phyloP scores from a whole-genome alignment of 2,113 vertebrate species.

The Poecile atricapillus region DNA sequence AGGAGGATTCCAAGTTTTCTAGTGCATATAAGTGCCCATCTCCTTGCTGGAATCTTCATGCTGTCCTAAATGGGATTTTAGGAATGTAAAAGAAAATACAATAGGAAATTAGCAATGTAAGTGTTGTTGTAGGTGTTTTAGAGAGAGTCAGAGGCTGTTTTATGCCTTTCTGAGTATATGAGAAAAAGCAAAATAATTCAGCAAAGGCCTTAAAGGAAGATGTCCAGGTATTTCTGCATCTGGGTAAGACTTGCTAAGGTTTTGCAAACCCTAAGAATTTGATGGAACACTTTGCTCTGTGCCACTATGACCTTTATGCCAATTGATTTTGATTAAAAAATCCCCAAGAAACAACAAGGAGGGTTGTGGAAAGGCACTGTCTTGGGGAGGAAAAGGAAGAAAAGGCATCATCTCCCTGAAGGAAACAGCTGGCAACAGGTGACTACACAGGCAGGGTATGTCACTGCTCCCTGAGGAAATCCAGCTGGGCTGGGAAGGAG shows the following conservation, averaged over 20 bases:
- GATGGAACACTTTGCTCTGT: not conserved
- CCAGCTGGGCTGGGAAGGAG: not conserved
- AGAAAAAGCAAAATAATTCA: not conserved
- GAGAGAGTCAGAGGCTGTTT: not conserved
- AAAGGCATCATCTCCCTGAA: not conserved
- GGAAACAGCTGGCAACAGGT: not conserved
- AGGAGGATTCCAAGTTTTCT: not conserved
- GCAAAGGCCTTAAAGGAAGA: not conserved
- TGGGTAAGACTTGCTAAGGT: not conserved
- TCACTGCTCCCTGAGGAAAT: not conserved
- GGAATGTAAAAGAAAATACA: too few relatives aligned
- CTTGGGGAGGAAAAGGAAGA: not conserved
- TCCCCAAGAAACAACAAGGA: rapidly evolving
- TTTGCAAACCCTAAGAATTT: not conserved
- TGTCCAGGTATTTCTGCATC: not conserved
- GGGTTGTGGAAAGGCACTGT: not conserved
- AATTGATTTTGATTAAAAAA: not conserved
- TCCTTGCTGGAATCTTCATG: not conserved
- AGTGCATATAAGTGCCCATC: not conserved
- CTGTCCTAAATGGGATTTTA: not conserved
- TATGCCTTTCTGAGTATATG: not conserved
- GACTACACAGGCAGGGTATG: not conserved
- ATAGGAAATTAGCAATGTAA: not conserved
- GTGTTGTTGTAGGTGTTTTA: not conserved
- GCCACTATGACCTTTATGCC: not conserved